Evolutionary conservation across 2,797 vertebrate species (phyloP).

Genomic region (Sarcophilus harrisii): DNA sequence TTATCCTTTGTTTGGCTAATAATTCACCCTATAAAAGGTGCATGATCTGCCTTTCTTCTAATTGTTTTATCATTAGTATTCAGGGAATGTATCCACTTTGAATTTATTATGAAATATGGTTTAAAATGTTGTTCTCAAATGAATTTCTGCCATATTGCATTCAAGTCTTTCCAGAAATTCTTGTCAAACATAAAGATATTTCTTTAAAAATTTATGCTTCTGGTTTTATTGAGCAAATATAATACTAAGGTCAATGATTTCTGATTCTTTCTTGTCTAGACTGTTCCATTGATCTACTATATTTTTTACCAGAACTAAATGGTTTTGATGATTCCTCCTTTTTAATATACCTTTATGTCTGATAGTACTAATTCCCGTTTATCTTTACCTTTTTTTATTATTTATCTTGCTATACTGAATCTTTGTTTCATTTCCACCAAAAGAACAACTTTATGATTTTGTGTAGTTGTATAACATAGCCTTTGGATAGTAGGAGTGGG

Average conservation of each 20-base stretch:
- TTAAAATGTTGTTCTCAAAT: neutral
- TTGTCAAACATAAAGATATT: neutral
- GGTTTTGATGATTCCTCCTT: neutral
- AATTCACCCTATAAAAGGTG: neutral
- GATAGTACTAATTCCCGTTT: neutral
- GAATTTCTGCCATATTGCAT: neutral
- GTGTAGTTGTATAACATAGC: neutral
- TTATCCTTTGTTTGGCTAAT: neutral
- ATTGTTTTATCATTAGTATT: neutral
- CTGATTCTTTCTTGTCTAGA: neutral
- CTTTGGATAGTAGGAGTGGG: neutral
- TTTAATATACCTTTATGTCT: neutral
- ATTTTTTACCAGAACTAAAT: neutral
- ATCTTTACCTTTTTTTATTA: neutral
- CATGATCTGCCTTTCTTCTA: neutral
- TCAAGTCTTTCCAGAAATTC: neutral
- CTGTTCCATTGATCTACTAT: neutral
- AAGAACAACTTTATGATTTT: neutral
- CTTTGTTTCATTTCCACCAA: neutral
- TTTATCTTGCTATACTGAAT: neutral
- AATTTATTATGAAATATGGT: neutral
- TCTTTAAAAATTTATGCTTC: neutral
- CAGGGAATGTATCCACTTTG: neutral
- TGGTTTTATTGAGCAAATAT: neutral
- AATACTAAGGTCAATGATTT: neutral